phyloP scores from a whole-genome alignment of 2,888 invertebrate genomes.

The Spodoptera exigua region DNA sequence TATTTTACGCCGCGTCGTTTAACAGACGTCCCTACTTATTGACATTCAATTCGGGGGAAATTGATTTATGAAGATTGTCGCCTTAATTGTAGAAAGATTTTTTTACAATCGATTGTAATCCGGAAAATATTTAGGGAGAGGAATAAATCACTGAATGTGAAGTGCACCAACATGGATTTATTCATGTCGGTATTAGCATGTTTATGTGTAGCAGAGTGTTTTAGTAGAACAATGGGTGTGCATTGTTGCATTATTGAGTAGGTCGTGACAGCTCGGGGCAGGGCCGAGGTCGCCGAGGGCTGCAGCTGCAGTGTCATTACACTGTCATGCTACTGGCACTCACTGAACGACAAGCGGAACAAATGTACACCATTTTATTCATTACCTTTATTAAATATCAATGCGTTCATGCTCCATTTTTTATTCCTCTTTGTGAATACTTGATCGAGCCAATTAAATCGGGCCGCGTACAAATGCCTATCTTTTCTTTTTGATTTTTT shows the following conservation, averaged over 20 bases:
- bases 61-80: slow-evolving; percentile 89
- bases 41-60: slow-evolving; percentile 89
- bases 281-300: slow-evolving; percentile 55
- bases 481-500: slow-evolving; percentile 13
- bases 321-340: slow-evolving; percentile 66
- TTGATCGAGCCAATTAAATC: slow-evolving; percentile 9
- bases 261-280: slow-evolving; percentile 66
- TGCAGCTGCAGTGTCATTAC: slow-evolving; percentile 83
- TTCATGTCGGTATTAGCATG: slow-evolving; percentile 37
- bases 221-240: slow-evolving; percentile 71
- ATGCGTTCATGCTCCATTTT: slow-evolving; percentile 38
- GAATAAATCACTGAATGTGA: slow-evolving; percentile 34
- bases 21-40: slow-evolving; percentile 89
- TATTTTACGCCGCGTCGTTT: slow-evolving; percentile 88
- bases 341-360: slow-evolving; percentile 77
- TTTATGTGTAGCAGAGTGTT: slow-evolving; percentile 54
- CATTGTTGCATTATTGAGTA: slow-evolving; percentile 85
- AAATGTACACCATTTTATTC: slow-evolving; percentile 76
- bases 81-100: slow-evolving; percentile 87
- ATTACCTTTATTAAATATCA: slow-evolving; percentile 65
- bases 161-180: slow-evolving; percentile 33
- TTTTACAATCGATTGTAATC: slow-evolving; percentile 64
- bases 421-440: slow-evolving; percentile 31
- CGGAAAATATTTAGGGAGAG: slow-evolving; percentile 44
- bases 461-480: not conserved